Evolutionary conservation across 2,888 invertebrate genomes (phyloP), one percentile per base, ranked within the genome.

Genomic region (Chrysotoxum bicinctum): DNA sequence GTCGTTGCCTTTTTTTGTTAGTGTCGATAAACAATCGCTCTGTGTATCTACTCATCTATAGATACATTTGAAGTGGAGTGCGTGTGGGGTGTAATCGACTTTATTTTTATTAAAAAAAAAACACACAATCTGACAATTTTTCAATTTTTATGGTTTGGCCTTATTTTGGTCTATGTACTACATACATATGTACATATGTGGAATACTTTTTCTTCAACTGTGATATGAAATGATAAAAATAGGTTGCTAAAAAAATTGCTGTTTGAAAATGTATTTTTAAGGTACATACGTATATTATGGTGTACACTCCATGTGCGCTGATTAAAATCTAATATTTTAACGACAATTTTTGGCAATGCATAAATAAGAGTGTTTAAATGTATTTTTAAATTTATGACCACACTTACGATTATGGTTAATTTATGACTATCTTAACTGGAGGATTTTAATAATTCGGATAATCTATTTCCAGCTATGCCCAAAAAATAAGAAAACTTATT

Each of bases 171-270:
- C n/a, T n/a, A n/a, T n/a, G n/a, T n/a, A n/a, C n/a, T n/a, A n/a
- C n/a, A n/a, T n/a, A n/a, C n/a, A n/a, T n/a, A n/a, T n/a, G n/a
- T 45, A 64, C 45, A 19, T 45, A 30, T 45, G 30, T 62, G 43
- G 62, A 62, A 45, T 30, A 62, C 30, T 62, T 62, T 62, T 62
- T 62, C 60, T 62, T 12, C 62, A 64, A 10, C 26, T 43, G 37
- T 14, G 58, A 58, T 58, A 45, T 62, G 62, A 43, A 45, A 64
- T 30, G 19, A 32, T 45, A 45, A 62, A 30, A 40, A 43, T 26
- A 0, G 7, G 14, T 19, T 37, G 58, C 58, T 23, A 35, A 56
- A 8, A 19, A 32, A 32, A 14, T 8, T 23, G 7, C 12, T 3
- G 37, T 14, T 14, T 19, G 35, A 32, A 19, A 14, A 21, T 6